A percentile compares a stretch with the other conserved stretches of the same genome.
Evolutionary conservation across 2,113 vertebrate genomes (phyloP).

Genomic region (Ellobius talpinus): DNA sequence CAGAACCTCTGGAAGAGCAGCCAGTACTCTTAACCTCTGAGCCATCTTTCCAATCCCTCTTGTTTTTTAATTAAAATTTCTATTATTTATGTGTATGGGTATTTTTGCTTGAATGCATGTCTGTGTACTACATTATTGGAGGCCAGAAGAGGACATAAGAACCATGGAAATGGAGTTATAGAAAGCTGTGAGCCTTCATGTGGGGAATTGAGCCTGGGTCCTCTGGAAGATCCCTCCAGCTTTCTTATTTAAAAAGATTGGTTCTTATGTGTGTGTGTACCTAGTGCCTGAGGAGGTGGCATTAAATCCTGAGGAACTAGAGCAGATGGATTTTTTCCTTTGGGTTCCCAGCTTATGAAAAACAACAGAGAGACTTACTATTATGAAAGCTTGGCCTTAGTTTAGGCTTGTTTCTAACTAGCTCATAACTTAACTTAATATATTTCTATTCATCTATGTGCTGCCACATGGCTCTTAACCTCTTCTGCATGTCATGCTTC

Average conservation of each 20-base stretch:
- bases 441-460: neutral
- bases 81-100: neutral
- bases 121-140: neutral
- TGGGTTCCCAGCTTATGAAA: neutral
- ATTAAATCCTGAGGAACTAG: neutral
- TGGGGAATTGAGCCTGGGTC: neutral
- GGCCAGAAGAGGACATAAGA: neutral
- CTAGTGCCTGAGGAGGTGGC: neutral
- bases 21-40: too few relatives aligned
- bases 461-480: neutral
- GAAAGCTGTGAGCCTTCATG: neutral
- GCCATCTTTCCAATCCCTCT: too few relatives aligned
- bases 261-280: neutral
- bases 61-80: neutral
- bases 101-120: neutral
- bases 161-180: neutral
- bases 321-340: neutral
- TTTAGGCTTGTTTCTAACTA: neutral
- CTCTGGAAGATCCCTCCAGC: neutral
- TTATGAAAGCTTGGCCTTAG: neutral
- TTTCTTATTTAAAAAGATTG: neutral
- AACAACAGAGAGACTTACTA: neutral
- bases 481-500: neutral
- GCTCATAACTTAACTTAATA: neutral
- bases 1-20: too few relatives aligned